phyloP scores from a whole-genome alignment of 2,797 vertebrate species.

The Poeciliopsis gracilis region DNA sequence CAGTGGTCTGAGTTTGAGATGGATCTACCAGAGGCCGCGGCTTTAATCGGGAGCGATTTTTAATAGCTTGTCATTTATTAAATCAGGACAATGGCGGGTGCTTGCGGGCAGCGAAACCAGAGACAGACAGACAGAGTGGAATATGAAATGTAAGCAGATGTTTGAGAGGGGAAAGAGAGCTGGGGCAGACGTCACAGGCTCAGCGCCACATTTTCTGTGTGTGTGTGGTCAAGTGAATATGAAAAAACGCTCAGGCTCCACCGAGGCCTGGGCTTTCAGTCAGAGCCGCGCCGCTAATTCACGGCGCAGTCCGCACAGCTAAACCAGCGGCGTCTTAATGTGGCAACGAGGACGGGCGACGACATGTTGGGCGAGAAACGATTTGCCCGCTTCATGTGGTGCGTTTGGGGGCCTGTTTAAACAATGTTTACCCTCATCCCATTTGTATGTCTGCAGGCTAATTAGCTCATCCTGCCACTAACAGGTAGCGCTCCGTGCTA shows the following conservation, averaged over 20 bases:
- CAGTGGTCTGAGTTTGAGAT: slow-evolving; percentile 62
- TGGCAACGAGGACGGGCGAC: slow-evolving; percentile 57
- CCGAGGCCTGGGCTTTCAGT: slow-evolving; percentile 74
- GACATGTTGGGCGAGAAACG: slow-evolving; percentile 59
- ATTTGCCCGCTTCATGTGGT: slow-evolving; percentile 59
- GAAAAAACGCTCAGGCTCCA: slow-evolving; percentile 41
- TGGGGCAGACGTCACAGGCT: slow-evolving; percentile 61
- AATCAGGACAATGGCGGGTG: slow-evolving; percentile 78
- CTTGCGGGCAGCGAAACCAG: slow-evolving; percentile 73
- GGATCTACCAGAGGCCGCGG: slow-evolving; percentile 72
- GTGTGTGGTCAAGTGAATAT: slow-evolving; percentile 66
- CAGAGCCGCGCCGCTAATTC: slow-evolving; percentile 37
- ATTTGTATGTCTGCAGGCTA: slow-evolving; percentile 41
- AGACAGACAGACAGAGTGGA: slow-evolving; percentile 74
- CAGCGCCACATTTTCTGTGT: slow-evolving; percentile 73
- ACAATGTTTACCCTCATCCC: slow-evolving; percentile 58
- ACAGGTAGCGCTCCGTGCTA: slow-evolving; percentile 38
- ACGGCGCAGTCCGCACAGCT: slow-evolving; percentile 25
- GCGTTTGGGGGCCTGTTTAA: slow-evolving; percentile 54
- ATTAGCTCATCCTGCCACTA: slow-evolving; percentile 34
- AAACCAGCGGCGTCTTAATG: slow-evolving; percentile 50
- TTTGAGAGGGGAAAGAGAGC: slow-evolving; percentile 55
- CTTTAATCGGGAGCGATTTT: slow-evolving; percentile 72
- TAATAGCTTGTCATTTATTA: slow-evolving; percentile 82
- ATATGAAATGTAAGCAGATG: slow-evolving; percentile 80